A percentile compares a stretch with the other conserved stretches of the same genome.
Conservation (phyloP, 2,797 vertebrate species). For the Pachyuromys duprasi region DNA sequence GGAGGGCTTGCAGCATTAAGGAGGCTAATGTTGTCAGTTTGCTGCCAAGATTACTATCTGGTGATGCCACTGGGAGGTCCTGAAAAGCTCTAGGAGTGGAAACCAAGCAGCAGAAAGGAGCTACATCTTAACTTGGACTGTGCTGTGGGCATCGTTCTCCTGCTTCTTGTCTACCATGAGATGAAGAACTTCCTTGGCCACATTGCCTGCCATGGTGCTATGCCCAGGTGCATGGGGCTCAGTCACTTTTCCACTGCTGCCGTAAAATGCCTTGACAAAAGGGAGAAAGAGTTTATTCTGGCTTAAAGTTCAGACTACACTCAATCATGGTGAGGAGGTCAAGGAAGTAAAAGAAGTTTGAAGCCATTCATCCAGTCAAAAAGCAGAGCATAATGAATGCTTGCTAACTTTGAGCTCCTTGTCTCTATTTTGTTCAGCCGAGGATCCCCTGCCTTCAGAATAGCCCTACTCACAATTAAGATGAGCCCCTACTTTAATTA, state of each 20-base stretch:
- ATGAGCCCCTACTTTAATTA: not conserved
- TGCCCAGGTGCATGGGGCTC: not conserved
- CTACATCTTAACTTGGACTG: not conserved
- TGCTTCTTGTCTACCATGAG: not conserved
- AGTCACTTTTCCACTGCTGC: not conserved
- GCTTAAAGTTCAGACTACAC: not conserved
- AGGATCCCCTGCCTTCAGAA: not conserved
- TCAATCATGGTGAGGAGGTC: no score
- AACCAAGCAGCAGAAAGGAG: not conserved
- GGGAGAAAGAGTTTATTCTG: not conserved
- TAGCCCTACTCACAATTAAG: not conserved
- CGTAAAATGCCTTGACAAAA: not conserved
- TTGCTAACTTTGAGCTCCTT: not conserved
- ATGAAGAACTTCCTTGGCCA: not conserved
- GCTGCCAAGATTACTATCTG: not conserved
- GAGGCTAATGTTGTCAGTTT: not conserved
- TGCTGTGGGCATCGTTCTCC: not conserved
- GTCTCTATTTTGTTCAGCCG: not conserved
- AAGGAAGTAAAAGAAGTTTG: not conserved
- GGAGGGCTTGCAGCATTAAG: not conserved
- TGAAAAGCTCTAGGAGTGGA: not conserved
- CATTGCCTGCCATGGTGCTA: not conserved
- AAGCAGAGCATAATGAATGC: not conserved
- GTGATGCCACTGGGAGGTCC: not conserved
- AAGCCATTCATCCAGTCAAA: not conserved